Evolutionary conservation across 2,888 invertebrate species (phyloP).

Genomic region (Aporophyla lueneburgensis): DNA sequence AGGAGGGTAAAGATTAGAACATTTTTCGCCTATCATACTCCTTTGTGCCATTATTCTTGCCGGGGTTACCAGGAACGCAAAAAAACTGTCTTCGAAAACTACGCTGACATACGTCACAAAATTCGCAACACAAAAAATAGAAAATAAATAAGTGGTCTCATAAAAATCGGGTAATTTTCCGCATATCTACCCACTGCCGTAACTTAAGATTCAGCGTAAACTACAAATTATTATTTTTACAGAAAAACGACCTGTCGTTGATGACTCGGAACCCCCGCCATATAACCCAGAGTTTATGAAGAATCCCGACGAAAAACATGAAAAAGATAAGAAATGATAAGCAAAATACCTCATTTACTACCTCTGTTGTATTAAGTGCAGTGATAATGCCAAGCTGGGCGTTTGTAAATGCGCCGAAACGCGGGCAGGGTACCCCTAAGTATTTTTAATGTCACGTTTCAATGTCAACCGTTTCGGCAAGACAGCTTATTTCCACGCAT

Average conservation of each 20-base stretch:
- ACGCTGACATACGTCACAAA: too few species aligned
- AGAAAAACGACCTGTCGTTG: constrained; percentile 36
- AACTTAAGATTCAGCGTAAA: background rate
- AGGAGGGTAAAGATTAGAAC: too few species aligned
- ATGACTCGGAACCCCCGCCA: constrained; percentile 39
- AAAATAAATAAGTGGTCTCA: too few species aligned
- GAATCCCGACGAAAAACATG: constrained; percentile 6
- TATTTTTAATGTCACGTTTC: background rate
- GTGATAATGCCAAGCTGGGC: constrained; percentile 13
- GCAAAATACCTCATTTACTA: constrained; percentile 16
- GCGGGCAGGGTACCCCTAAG: background rate
- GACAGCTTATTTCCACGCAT: background rate
- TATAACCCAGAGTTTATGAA: constrained; percentile 64
- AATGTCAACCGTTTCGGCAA: background rate
- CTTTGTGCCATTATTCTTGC: too few species aligned
- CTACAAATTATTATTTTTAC: constrained; percentile 17
- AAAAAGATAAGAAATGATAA: constrained; percentile 25
- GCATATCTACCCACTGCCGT: background rate
- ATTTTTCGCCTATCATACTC: too few species aligned
- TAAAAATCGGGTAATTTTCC: background rate
- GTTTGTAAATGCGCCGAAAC: background rate
- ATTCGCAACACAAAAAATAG: too few species aligned
- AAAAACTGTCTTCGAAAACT: too few species aligned
- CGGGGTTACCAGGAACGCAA: too few species aligned
- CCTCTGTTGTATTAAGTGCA: background rate